Evolutionary conservation across 2,888 invertebrate genomes (phyloP), one percentile per base, ranked within the genome.

Genomic region (Marasmarcha lunaedactyla): DNA sequence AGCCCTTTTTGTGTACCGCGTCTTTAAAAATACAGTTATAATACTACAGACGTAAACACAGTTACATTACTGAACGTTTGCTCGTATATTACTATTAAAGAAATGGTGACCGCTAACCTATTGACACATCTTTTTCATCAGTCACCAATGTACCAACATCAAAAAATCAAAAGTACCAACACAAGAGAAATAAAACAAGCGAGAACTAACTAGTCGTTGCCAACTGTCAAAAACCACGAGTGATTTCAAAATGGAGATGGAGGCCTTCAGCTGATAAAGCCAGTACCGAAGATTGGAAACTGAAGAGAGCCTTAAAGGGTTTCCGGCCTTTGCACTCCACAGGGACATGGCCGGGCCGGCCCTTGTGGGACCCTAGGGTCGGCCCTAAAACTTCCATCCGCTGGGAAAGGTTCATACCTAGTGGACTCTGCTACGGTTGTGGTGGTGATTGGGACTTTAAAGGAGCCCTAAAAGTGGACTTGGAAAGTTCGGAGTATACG

Each of bases 231-330:
- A 68, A 61, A 76, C 61, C 63, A 76, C 73, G 71, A 63, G 78
- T 83, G 83, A 83, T 83, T 70, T 81, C 73, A 54, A 83, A 83
- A 71, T 83, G 83, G 83, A 63, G 72, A 55, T 83, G 76, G 78
- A 61, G 65, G 44, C 73, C 59, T 35, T 59, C 70, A 78, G 78
- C 73, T 79, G 81, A 83, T 71, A 70, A 46, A 48, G 46, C 58
- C 52, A 62, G 53, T 41, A 52, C 54, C 48, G 69, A 72, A 65
- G 79, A 78, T 67, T 83, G 83, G 83, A 83, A 83, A 60, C 73
- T 83, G 83, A 70, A 57, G 70, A 69, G 65, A 67, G 56, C 56
- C 54, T 59, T 57, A 47, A 54, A 47, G 47, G 71, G 67, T 47
- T 52, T 56, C 42, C 52, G 65, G 59, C 52, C 59, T 46, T 57